A percentile compares a stretch with the other conserved stretches of the same genome.
These are phyloP conservation scores for Morone saxatilis DNA, from an alignment of 2,113 vertebrate species.

Conservation along the genomic window DNA sequence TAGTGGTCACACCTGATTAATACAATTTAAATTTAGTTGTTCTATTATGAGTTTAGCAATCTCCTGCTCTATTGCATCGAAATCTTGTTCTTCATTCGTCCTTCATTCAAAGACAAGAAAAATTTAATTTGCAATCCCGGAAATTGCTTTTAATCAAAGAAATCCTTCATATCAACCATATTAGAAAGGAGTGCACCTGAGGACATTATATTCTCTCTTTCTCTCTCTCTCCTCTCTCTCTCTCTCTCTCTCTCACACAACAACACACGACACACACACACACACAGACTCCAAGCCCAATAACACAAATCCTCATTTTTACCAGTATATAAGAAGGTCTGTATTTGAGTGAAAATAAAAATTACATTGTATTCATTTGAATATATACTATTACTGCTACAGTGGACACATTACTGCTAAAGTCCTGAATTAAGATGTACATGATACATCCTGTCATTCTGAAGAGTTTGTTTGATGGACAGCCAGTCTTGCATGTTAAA, in stretches of 20 bases:
- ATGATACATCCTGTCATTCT: not conserved
- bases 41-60: not conserved
- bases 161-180: not conserved
- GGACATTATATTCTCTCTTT: not conserved
- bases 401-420: not conserved
- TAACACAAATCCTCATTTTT: not conserved
- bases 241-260: too few relatives aligned
- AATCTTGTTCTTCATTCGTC: not conserved
- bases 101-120: not conserved
- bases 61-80: not conserved
- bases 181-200: not conserved
- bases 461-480: not conserved
- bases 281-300: slow-evolving; percentile 3
- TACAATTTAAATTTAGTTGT: not conserved
- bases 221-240: too few relatives aligned
- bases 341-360: not conserved
- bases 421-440: not conserved
- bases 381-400: not conserved
- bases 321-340: not conserved
- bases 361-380: not conserved
- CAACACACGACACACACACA: not conserved
- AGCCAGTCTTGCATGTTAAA: slow-evolving; percentile 6
- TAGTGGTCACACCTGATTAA: not conserved
- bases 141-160: not conserved
- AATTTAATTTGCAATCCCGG: not conserved